Conservation (phyloP, 2,797 vertebrate genomes). For the Australoheros facetus region DNA sequence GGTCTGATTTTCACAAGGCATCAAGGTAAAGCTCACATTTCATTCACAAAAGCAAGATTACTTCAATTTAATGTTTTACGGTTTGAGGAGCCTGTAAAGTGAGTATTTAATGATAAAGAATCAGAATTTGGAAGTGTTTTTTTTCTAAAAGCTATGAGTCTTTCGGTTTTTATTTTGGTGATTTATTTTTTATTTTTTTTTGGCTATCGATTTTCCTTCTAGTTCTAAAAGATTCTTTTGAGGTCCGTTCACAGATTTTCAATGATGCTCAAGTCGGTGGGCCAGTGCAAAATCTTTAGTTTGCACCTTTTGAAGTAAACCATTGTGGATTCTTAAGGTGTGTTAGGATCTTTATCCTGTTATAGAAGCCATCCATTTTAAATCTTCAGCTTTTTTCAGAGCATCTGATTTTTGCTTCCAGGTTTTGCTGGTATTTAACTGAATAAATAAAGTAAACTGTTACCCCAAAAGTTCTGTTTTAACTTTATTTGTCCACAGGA, state of each 20-base stretch:
- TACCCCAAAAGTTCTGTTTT: background rate
- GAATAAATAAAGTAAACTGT: background rate
- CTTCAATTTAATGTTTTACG: background rate
- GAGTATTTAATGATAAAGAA: background rate
- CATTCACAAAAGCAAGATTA: background rate
- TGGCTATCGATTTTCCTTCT: background rate
- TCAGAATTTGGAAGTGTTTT: no score
- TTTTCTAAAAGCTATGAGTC: no score
- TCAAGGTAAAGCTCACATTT: background rate
- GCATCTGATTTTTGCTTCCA: background rate
- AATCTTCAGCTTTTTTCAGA: background rate
- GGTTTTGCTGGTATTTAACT: background rate
- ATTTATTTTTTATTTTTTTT: background rate
- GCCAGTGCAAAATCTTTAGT: background rate
- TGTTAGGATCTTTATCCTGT: background rate
- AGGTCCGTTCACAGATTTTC: no score
- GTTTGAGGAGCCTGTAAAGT: fast-evolving
- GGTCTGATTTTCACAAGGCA: background rate
- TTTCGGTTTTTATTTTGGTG: no score
- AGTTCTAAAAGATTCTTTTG: background rate
- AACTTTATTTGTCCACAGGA: background rate
- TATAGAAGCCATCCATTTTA: background rate
- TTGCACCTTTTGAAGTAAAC: background rate
- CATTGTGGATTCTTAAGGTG: no score
- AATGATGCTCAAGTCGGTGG: no score